Percentiles rank a stretch among this genome's conserved stretches.
phyloP scores from a whole-genome alignment of 53 echinoderm and acorn worm genomes.

The Echinometra lucunter region DNA sequence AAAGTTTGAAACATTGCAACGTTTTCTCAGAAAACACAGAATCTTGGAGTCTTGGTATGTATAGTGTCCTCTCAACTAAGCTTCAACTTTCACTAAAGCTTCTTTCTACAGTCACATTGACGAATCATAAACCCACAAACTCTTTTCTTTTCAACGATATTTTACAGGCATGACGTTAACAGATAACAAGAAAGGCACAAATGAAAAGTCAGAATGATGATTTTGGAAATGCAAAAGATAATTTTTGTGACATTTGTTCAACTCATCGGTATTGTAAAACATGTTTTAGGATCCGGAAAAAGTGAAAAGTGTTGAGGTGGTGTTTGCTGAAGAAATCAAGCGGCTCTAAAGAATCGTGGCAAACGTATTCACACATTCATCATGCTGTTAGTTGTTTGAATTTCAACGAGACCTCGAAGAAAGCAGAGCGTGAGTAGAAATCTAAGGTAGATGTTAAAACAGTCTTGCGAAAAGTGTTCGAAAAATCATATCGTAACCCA shows the following conservation, averaged over 20 bases:
- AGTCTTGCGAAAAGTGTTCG: background rate
- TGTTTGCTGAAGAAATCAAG: conserved; percentile 1
- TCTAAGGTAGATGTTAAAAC: background rate
- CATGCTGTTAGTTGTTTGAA: background rate
- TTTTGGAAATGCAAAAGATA: background rate
- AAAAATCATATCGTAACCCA: background rate
- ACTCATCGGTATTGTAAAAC: background rate
- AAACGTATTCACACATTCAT: background rate
- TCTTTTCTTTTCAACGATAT: background rate
- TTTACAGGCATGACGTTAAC: background rate
- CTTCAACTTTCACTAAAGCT: background rate
- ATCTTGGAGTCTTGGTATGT: background rate
- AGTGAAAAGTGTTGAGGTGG: background rate
- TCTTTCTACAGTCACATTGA: background rate
- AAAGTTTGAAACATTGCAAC: background rate
- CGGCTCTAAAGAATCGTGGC: background rate
- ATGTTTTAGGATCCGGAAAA: background rate
- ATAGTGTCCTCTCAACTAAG: too few species aligned
- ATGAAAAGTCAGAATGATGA: background rate
- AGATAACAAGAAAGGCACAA: background rate
- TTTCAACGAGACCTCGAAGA: background rate
- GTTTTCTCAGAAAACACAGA: background rate
- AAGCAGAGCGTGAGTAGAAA: background rate
- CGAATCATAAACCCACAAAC: background rate
- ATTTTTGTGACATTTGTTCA: background rate